Conservation (phyloP, 2,888 invertebrate species). For the Drosophila longiperda region DNA sequence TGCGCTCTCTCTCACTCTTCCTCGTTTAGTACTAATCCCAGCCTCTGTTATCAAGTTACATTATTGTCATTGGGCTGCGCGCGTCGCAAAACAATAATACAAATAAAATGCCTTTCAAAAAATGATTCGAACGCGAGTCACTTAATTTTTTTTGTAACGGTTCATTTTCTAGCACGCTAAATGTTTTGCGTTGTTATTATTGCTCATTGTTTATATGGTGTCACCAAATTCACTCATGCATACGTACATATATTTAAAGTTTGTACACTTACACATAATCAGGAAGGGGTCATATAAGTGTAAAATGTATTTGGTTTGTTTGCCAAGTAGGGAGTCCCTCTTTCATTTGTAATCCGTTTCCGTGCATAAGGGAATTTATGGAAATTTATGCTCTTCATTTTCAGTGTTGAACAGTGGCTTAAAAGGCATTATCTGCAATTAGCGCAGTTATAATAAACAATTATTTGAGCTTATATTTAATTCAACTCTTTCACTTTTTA, state of each 20-base stretch:
- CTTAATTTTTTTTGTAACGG: conserved; percentile 26
- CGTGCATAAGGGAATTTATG: conserved; percentile 3
- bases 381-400: neutral
- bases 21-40: conserved; percentile 15
- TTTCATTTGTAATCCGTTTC: neutral
- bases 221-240: conserved; percentile 28
- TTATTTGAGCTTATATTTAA: neutral
- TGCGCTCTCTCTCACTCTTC: conserved; percentile 1
- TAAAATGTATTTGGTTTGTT: conserved; percentile 5
- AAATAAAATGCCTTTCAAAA: conserved; percentile 44
- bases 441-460: neutral
- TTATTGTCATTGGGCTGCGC: conserved; percentile 63
- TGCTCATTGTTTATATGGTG: conserved; percentile 30
- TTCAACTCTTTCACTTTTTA: neutral
- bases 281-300: conserved; percentile 10
- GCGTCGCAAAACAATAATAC: conserved; percentile 74
- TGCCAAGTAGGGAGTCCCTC: neutral
- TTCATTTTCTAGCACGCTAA: conserved; percentile 19
- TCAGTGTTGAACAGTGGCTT: neutral
- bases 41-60: conserved; percentile 14
- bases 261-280: neutral
- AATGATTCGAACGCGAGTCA: conserved; percentile 47
- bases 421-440: neutral
- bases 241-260: neutral
- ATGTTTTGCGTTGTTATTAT: conserved; percentile 31